phyloP scores from a whole-genome alignment of 2,113 vertebrate genomes.

The Eurypyga helias region DNA sequence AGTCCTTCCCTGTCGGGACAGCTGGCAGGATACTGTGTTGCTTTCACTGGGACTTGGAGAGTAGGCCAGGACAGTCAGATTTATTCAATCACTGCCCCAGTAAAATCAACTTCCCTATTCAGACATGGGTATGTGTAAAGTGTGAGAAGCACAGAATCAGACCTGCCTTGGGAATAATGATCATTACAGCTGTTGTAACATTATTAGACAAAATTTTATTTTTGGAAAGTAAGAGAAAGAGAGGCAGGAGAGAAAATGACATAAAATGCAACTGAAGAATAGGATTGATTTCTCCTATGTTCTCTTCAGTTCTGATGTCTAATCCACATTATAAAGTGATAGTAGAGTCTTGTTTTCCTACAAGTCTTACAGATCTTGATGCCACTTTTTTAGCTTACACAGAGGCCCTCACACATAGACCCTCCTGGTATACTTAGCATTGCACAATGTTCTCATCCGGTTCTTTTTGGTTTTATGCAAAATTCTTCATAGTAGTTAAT shows the following conservation, averaged over 20 bases:
- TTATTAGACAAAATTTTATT: neutral
- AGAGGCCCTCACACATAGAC: neutral
- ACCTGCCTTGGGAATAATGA: neutral
- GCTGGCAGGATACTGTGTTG: rapidly evolving
- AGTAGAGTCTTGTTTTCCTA: neutral
- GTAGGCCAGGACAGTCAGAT: rapidly evolving
- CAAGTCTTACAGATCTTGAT: neutral
- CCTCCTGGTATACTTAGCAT: neutral
- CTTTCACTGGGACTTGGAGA: rapidly evolving
- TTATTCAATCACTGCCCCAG: neutral
- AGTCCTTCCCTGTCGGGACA: rapidly evolving
- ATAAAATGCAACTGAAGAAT: neutral
- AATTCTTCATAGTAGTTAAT: neutral
- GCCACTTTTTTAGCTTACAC: neutral
- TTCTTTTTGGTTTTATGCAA: neutral
- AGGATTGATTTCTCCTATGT: neutral
- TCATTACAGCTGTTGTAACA: neutral
- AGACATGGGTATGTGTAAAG: rapidly evolving
- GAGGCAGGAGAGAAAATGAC: neutral
- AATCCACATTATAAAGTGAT: neutral
- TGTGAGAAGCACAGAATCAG: neutral
- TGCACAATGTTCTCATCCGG: neutral
- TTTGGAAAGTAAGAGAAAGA: neutral
- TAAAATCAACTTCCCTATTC: neutral
- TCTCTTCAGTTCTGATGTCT: neutral